Percentiles rank a stretch among this genome's conserved stretches.
Evolutionary conservation across 2,797 vertebrate species (phyloP).

Genomic region (Kryptopterus vitreolus): DNA sequence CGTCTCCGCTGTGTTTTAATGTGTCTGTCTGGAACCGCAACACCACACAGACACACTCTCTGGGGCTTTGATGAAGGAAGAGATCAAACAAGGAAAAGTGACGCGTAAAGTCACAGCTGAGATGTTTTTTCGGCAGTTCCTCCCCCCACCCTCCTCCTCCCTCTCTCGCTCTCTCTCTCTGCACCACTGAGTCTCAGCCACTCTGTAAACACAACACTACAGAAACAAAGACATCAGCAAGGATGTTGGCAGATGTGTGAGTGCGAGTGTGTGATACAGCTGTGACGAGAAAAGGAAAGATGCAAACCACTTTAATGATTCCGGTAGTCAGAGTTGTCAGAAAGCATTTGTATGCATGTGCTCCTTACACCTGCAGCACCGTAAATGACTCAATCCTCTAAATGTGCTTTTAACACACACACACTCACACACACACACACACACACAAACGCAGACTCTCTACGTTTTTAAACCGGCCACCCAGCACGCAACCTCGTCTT

Average conservation of each 20-base stretch:
- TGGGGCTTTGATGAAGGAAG: conserved; percentile 48
- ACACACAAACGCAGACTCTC: background rate
- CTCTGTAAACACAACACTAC: conserved; percentile 43
- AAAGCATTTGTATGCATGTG: conserved; percentile 36
- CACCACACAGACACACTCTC: conserved; percentile 38
- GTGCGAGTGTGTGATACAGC: conserved; percentile 37
- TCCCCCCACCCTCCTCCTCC: background rate
- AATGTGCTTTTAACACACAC: background rate
- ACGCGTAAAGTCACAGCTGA: conserved; percentile 40
- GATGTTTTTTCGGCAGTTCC: conserved; percentile 14
- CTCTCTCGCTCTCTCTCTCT: conserved; percentile 8
- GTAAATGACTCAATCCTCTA: conserved; percentile 28
- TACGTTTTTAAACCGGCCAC: conserved; percentile 30
- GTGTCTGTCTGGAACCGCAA: conserved; percentile 41
- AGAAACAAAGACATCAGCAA: conserved; percentile 42
- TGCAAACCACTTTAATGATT: conserved; percentile 47
- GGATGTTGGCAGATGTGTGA: conserved; percentile 44
- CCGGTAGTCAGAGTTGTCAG: conserved; percentile 48
- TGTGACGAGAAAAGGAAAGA: conserved; percentile 30
- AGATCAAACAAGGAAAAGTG: conserved; percentile 53
- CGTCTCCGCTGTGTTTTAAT: conserved; percentile 40
- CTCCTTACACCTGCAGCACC: conserved; percentile 39
- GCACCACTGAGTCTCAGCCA: conserved; percentile 27
- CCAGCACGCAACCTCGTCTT: conserved; percentile 27
- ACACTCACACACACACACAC: background rate